phyloP scores from a whole-genome alignment of 1,140 invertebrate genomes.

The Hylaeus anthracinus region DNA sequence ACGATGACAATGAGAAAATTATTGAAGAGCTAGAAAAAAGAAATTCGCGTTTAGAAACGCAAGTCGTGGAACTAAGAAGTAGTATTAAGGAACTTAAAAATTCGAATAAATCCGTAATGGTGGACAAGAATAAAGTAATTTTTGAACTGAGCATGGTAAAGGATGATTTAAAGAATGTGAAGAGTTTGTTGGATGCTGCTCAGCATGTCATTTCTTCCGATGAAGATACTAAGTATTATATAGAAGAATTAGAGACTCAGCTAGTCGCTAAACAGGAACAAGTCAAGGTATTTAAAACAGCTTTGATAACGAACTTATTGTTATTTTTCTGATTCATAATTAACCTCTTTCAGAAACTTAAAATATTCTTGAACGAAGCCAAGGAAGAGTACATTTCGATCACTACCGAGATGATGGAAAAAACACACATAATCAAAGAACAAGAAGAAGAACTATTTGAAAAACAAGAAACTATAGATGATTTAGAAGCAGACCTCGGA shows the following conservation, averaged over 20 bases:
- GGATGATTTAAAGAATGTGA: constrained; percentile 67
- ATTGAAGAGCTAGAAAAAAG: constrained; percentile 64
- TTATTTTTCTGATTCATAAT: constrained; percentile 31
- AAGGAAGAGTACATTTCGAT: constrained; percentile 74
- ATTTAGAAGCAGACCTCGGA: constrained; percentile 70
- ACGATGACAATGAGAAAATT: constrained; percentile 51
- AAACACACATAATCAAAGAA: constrained; percentile 59
- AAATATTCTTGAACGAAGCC: constrained; percentile 74
- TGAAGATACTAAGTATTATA: constrained; percentile 52
- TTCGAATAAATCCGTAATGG: constrained; percentile 59
- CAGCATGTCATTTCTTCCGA: constrained; percentile 52
- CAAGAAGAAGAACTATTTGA: constrained; percentile 59
- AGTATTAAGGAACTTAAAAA: constrained; percentile 63
- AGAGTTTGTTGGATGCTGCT: constrained; percentile 61
- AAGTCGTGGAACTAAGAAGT: constrained; percentile 65
- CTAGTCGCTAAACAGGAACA: constrained; percentile 67
- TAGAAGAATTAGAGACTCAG: constrained; percentile 68
- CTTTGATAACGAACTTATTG: neutral
- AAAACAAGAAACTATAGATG: constrained; percentile 64
- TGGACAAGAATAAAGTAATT: constrained; percentile 66
- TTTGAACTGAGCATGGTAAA: constrained; percentile 68
- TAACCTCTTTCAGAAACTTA: constrained; percentile 67
- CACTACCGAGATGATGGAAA: constrained; percentile 54
- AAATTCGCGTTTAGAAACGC: constrained; percentile 62
- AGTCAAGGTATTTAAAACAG: constrained; percentile 65